These are phyloP conservation scores for Vireo altiloquus DNA, from an alignment of 2,113 vertebrate species.

Conservation along the genomic window DNA sequence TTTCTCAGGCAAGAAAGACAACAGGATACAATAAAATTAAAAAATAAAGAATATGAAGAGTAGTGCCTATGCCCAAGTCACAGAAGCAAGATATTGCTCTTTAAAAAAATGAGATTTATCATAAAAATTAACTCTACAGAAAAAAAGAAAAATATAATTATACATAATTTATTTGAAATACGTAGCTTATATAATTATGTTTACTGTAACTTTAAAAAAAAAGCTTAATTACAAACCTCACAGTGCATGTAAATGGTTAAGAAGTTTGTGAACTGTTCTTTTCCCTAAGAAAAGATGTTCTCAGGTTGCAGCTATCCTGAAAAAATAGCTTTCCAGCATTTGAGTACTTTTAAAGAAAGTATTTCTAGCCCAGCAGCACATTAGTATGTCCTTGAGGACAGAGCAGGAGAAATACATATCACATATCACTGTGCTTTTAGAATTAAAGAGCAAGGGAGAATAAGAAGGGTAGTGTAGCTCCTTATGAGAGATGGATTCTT, in stretches of 20 bases:
- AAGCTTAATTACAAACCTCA: background rate
- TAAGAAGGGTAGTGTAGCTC: background rate
- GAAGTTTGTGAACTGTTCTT: background rate
- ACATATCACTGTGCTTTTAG: background rate
- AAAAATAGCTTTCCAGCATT: background rate
- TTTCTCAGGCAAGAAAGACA: background rate
- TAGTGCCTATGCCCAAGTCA: background rate
- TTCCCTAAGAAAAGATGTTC: slow-evolving; percentile 28
- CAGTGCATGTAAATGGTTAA: slow-evolving; percentile 35
- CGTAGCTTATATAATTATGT: background rate
- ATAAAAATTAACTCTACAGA: background rate
- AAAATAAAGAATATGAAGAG: background rate
- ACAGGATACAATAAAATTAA: background rate
- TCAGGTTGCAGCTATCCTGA: slow-evolving; percentile 31
- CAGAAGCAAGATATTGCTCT: background rate
- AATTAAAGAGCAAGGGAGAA: background rate
- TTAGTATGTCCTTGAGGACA: slow-evolving; percentile 37
- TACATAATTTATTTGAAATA: background rate
- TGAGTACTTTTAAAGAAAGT: slow-evolving; percentile 31
- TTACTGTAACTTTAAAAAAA: background rate
- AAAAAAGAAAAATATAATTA: background rate
- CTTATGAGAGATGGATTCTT: background rate
- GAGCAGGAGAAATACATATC: slow-evolving; percentile 10
- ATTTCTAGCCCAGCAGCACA: slow-evolving; percentile 45
- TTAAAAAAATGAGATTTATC: background rate